A percentile compares a stretch with the other conserved stretches of the same genome.
Conservation (phyloP, 2,888 invertebrate genomes). For the Priocnemis perturbator region DNA sequence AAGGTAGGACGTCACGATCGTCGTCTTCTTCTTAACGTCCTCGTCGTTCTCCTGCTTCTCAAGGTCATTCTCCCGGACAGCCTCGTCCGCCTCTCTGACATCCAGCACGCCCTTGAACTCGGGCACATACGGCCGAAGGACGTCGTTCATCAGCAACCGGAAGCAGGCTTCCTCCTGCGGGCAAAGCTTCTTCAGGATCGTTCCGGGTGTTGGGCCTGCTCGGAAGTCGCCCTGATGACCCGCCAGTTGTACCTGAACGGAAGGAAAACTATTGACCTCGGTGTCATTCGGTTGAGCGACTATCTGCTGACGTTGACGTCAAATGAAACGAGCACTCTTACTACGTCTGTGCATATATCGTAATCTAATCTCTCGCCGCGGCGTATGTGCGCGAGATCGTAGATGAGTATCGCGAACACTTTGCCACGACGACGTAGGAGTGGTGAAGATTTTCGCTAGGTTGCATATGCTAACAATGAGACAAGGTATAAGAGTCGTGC, state of each 20-base stretch:
- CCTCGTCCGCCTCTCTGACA: constrained; percentile 69
- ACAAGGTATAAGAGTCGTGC: no score
- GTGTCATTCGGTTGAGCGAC: no score
- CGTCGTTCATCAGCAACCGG: constrained; percentile 90
- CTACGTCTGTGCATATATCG: no score
- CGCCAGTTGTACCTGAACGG: constrained; percentile 83
- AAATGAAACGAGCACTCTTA: no score
- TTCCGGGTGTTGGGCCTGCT: constrained; percentile 94
- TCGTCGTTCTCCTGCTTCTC: constrained; percentile 47
- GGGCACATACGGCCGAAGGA: constrained; percentile 92
- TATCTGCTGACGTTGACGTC: background rate
- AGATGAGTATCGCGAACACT: no score
- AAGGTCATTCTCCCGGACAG: constrained; percentile 23
- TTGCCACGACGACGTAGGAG: no score
- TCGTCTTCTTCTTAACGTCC: constrained; percentile 47
- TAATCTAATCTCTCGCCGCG: no score
- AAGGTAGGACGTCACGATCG: constrained; percentile 79
- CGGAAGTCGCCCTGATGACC: constrained; percentile 97
- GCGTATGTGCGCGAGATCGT: no score
- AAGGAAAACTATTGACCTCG: background rate
- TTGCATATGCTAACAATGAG: no score
- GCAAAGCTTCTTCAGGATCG: constrained; percentile 94
- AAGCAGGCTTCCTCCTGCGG: constrained; percentile 94
- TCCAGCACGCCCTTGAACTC: constrained; percentile 88
- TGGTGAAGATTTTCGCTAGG: no score